Conservation (phyloP, 2,888 invertebrate species). For the Sclerodermus sp. region DNA sequence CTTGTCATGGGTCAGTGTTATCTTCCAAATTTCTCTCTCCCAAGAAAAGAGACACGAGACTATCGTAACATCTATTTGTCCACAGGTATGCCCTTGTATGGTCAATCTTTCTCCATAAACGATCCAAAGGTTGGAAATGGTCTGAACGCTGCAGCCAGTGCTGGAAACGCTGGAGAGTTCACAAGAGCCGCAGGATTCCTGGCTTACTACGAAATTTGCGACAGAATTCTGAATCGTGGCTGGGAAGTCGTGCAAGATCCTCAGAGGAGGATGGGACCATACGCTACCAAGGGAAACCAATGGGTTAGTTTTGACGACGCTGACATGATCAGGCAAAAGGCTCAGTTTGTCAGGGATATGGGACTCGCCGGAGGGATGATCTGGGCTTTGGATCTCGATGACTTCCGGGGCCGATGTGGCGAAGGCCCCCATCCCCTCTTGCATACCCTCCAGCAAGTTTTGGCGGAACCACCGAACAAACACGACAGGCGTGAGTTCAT, state of each 20-base stretch:
- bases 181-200: slow-evolving; percentile 84
- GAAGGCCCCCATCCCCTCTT: slow-evolving; percentile 80
- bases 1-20: slow-evolving; percentile 72
- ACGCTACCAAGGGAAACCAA: slow-evolving; percentile 82
- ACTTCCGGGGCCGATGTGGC: slow-evolving; percentile 76
- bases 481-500: slow-evolving; percentile 45
- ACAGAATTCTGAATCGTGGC: slow-evolving; percentile 73
- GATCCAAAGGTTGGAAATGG: slow-evolving; percentile 57
- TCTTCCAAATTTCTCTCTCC: not conserved
- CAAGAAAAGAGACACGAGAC: no score
- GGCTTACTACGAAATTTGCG: slow-evolving; percentile 90
- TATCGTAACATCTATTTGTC: not conserved
- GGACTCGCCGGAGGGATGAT: slow-evolving; percentile 87
- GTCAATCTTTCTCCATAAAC: slow-evolving; percentile 75
- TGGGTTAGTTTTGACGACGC: slow-evolving; percentile 91
- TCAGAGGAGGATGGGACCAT: slow-evolving; percentile 80
- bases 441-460: slow-evolving; percentile 72
- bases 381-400: slow-evolving; percentile 88
- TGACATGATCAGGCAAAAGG: slow-evolving; percentile 77
- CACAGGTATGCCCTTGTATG: slow-evolving; percentile 77
- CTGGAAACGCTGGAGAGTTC: slow-evolving; percentile 82
- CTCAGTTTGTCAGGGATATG: slow-evolving; percentile 74
- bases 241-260: slow-evolving; percentile 83
- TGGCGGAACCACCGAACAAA: slow-evolving; percentile 60
- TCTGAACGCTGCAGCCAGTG: slow-evolving; percentile 74